These are phyloP conservation scores for Pristiophorus japonicus DNA, from an alignment of 2,113 vertebrate species.

Conservation along the genomic window DNA sequence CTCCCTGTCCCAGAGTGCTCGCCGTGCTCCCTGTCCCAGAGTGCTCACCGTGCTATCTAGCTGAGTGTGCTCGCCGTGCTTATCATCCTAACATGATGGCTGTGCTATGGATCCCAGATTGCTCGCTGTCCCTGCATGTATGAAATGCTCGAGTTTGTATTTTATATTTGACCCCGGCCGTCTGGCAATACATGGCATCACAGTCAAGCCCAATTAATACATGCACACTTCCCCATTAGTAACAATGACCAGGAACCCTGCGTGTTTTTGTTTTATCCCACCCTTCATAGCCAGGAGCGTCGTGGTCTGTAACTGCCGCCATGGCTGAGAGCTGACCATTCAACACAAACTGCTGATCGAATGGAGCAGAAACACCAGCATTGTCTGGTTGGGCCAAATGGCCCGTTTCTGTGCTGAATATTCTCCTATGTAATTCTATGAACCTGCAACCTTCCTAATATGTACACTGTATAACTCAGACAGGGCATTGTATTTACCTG, in stretches of 20 bases:
- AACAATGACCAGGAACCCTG: not conserved
- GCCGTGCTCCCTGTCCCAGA: no score
- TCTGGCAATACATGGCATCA: no score
- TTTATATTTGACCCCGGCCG: no score
- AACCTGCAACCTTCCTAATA: not conserved
- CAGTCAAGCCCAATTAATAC: not conserved
- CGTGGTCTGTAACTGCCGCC: not conserved
- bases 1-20: no score
- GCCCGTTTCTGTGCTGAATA: not conserved
- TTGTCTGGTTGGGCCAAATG: not conserved
- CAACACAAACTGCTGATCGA: not conserved
- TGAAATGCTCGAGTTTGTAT: no score
- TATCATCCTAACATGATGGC: no score
- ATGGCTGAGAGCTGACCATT: not conserved
- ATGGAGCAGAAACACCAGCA: not conserved
- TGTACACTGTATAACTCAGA: not conserved
- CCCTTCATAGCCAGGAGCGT: not conserved
- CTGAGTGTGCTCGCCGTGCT: no score
- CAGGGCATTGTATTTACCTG: not conserved
- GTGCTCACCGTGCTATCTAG: no score
- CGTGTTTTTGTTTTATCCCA: not conserved
- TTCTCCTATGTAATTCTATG: not conserved
- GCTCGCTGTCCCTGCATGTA: no score
- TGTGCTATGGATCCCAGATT: no score
- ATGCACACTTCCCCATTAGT: not conserved